Evolutionary conservation across 64 coral and sea anemone genomes (phyloP), one percentile per base, ranked within the genome.

Genomic region (Platygyra sinensis): DNA sequence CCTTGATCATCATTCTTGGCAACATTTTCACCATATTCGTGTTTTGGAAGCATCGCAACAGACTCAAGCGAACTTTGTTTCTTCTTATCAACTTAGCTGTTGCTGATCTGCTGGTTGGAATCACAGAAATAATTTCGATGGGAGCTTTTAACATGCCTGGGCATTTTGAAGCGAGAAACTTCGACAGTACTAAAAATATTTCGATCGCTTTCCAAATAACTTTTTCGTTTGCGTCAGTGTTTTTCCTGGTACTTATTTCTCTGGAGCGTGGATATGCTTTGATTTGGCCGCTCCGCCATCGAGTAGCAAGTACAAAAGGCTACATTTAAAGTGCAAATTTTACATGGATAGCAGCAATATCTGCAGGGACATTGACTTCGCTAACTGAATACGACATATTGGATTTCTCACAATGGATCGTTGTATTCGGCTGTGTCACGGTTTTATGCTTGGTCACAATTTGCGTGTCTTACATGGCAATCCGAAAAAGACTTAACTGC

Each of bases 201-300:
- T 75, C 15, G 18, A 6, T 18, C 10, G 18, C 17, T 17, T 22
- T 24, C 22, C 74, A 76, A 46, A 30, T 10, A 42, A 5, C 19
- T 15, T 76, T 46, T 16, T 13, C 32, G 17, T 16, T 18, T 16
- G 38, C 18, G 31, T 76, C 74, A 36, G 19, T 76, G 19, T 22
- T 76, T 49, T 76, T 76, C 38, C 74, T 76, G 15, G 74, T 18
- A 46, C 38, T 76, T 9, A 76, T 76, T 46, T 76, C 74, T 1
- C 5, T 76, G 36, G 33, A 76, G 49, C 36, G 74, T 8, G 36
- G 17, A 22, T 76, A 42, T 49, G 74, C 74, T 19, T 46, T 76
- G 74, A 76, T 49, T 18, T 76, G 74, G 74, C 74, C 74, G 74
- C 74, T 76, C 16, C 74, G 15, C 14, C 74, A 76, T 76, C 74